These are phyloP conservation scores for Phasia obesa DNA, from an alignment of 2,888 invertebrate genomes.

Conservation along the genomic window DNA sequence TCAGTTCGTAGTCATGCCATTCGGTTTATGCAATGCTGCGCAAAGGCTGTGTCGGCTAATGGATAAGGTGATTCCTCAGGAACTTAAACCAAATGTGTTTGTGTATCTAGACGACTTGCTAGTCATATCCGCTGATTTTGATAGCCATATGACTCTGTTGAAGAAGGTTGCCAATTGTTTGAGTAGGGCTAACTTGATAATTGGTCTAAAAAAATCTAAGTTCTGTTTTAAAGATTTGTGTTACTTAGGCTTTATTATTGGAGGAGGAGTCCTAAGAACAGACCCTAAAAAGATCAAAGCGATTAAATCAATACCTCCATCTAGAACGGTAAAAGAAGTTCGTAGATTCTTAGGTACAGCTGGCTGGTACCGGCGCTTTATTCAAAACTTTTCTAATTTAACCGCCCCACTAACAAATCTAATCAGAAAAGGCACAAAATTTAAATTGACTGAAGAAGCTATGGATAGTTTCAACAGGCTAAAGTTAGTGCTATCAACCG, in stretches of 20 bases:
- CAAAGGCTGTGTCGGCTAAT: no score
- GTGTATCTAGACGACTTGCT: conserved; percentile 49
- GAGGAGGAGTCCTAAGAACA: conserved; percentile 1
- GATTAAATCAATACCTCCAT: no score
- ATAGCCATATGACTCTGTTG: background rate
- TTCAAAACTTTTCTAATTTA: no score
- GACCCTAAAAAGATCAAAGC: no score
- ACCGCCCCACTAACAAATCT: no score
- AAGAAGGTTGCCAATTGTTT: background rate
- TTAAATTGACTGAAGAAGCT: conserved; percentile 27
- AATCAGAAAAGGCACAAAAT: conserved; percentile 21
- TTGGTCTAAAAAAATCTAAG: no score
- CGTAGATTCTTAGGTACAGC: conserved; percentile 44
- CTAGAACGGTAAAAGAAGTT: conserved; percentile 13
- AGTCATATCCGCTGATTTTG: background rate
- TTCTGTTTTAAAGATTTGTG: background rate
- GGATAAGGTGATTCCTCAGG: background rate
- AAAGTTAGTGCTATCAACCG: conserved; percentile 11
- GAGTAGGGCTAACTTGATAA: background rate
- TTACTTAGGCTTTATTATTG: conserved; percentile 53
- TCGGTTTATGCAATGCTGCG: no score
- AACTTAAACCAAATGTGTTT: background rate
- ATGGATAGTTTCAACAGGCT: conserved; percentile 11
- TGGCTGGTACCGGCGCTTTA: conserved; percentile 16
- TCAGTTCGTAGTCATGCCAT: no score